Base-by-base conservation (phyloP, 2,113 vertebrate species). In the Lanius ludovicianus region DNA sequence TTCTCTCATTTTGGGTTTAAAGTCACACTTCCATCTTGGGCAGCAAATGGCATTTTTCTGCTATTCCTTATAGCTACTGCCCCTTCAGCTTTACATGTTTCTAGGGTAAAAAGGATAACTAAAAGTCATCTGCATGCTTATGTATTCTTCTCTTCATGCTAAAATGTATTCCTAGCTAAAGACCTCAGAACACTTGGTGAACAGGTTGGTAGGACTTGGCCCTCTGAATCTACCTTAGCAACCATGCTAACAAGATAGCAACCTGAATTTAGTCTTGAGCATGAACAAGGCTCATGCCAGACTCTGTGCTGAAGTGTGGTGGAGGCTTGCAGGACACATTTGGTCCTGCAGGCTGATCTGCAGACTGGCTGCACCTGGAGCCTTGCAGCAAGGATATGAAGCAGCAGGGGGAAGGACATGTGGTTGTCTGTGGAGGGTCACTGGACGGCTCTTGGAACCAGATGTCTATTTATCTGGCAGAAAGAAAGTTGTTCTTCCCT, bases 361-460 rank as follows among this genome's bases (percentile, higher is more conserved):
- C 31, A 46, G 57, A 5, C 50, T 4, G 6, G 46, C 50, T 42
- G 64, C 33, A 56, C 35, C 69, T 11, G 28, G 7, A 90, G 60
- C 46, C n/a, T 73, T 60, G 56, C 39, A 55, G 92, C 62, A 46
- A n/a, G 4, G 41, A 42, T 17, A 19, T 7, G 15, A 77, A 41
- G 15, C 21, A 73, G 82, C 42, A 19, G 0, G 1, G 17, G 64
- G 52, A 71, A 56, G 33, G 30, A 25, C 49, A 73, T 31, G 63
- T 3, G 5, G 52, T 28, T 68, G 16, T 1, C 2, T 0, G 5
- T 8, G 6, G 8, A 14, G 13, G 5, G 15, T 41, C 22, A 18
- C 60, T 14, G 46, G n/a, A 41, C 0, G 4, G 24, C 19, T 41
- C 71, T 11, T 19, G 49, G 25, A 71, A 62, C 14, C 44, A 49